Evolutionary conservation across 1,140 invertebrate species (phyloP), one percentile per base, ranked within the genome.

Genomic region (Hyles vespertilio): DNA sequence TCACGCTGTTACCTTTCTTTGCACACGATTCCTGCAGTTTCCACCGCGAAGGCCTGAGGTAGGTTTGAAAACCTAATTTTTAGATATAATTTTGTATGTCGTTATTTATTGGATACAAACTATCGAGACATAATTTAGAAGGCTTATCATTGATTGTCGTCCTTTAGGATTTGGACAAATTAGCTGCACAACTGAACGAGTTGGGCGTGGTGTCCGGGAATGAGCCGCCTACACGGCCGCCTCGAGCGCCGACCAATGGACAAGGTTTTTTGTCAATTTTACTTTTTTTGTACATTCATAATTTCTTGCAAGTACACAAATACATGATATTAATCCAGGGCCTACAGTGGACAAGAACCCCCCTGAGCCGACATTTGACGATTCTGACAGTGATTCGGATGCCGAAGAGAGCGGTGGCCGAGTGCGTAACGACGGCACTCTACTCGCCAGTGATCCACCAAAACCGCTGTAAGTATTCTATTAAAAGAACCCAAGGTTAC

Each of bases 381-480:
- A 92, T 76, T 93, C 92, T 48, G 93, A 93, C 70, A 92, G 91
- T 54, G 93, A 93, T 69, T 92, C 92, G 4, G 92, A 93, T 71
- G 91, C 91, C 5, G 92, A 93, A 73, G 93, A 93, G 71, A 91
- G 90, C 65, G 93, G 92, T 59, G 92, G 92, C 58, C 84, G 92
- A 59, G 91, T 90, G 34, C 91, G 95, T 61, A 97, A 97, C 74
- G 97, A 99, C 89, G 98, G 98, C 53, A 99, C 98, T 1, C 89
- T 99, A 34, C 91, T 98, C 5, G 98, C 98, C 44, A 98, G 97
- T 74, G 98, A 99, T 90, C 97, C 97, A 32, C 97, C 97, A 3
- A 96, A 98, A 84, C 97, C 98, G 70, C 92, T 99, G 96, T 98
- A 92, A 96, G 96, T 94, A 32, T 33, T 9, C 8, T 51, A 48